These are phyloP conservation scores for Seriola rivoliana DNA, from an alignment of 2,113 vertebrate genomes.

Conservation along the genomic window DNA sequence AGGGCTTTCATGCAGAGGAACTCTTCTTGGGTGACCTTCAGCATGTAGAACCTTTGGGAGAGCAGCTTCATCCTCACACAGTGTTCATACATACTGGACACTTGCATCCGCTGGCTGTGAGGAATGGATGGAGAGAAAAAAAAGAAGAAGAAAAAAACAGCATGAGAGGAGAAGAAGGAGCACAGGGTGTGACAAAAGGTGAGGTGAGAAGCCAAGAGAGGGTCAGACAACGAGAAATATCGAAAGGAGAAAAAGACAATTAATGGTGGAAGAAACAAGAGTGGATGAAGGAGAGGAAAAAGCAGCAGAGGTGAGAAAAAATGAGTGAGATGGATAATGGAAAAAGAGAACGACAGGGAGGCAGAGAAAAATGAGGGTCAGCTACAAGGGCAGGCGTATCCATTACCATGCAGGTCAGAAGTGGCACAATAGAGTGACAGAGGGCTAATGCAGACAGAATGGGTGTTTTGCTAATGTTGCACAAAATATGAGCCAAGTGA, in stretches of 20 bases:
- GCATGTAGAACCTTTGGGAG: conserved; percentile 92
- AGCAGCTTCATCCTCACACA: conserved; percentile 93
- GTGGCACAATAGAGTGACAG: conserved; percentile 54
- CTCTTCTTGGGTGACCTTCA: conserved; percentile 95
- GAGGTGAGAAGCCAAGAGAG: conserved; percentile 31
- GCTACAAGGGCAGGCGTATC: conserved; percentile 70
- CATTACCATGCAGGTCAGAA: conserved; percentile 74
- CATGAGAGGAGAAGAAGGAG: conserved; percentile 21
- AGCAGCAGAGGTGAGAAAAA: conserved; percentile 64
- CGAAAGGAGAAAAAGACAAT: conserved; percentile 42
- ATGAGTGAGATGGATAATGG: conserved; percentile 74
- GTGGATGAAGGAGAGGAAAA: conserved; percentile 11
- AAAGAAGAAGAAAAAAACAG: neutral
- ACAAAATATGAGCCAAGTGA: conserved; percentile 32
- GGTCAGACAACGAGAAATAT: conserved; percentile 29
- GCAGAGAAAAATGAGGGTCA: conserved; percentile 76
- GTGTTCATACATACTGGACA: conserved; percentile 96
- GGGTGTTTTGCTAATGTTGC: conserved; percentile 62
- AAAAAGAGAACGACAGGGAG: conserved; percentile 64
- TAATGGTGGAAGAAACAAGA: conserved; percentile 36
- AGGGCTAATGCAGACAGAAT: conserved; percentile 59
- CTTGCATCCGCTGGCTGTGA: conserved; percentile 93
- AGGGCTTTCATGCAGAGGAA: conserved; percentile 98
- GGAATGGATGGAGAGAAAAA: neutral
- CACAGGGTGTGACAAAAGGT: conserved; percentile 22